Percentiles rank a stretch among this genome's conserved stretches.
Conservation (phyloP, 2,113 vertebrate genomes). For the Myocastor coypus region DNA sequence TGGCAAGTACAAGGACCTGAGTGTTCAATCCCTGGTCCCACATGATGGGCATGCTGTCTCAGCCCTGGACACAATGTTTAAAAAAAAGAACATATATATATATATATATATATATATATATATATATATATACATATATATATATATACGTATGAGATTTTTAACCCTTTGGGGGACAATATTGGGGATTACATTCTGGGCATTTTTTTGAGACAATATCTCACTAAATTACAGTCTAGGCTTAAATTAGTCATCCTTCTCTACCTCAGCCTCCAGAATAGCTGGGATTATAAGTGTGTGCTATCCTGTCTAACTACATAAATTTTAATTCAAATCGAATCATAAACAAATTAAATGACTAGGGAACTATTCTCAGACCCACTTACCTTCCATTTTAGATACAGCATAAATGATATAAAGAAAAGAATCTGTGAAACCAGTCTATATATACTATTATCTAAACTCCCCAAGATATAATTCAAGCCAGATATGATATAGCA, state of each 20-base stretch:
- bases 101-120: too few species aligned
- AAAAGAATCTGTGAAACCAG: constrained; percentile 19
- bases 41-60: too few species aligned
- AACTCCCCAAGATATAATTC: neutral
- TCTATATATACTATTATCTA: neutral
- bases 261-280: neutral
- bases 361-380: constrained; percentile 46
- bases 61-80: too few species aligned
- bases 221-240: neutral
- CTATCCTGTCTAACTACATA: neutral
- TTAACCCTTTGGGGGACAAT: neutral
- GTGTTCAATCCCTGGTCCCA: too few species aligned
- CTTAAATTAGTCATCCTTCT: neutral
- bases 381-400: constrained; percentile 31
- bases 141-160: neutral
- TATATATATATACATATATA: too few species aligned
- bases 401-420: neutral
- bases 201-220: neutral
- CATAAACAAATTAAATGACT: constrained; percentile 45
- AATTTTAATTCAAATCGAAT: constrained; percentile 54
- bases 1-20: too few species aligned
- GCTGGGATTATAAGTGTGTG: neutral
- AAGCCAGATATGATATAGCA: neutral
- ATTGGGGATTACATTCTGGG: neutral
- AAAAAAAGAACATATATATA: too few species aligned